These are phyloP conservation scores for Phenacoccus solenopsis DNA, from an alignment of 1,140 invertebrate species.

Conservation along the genomic window DNA sequence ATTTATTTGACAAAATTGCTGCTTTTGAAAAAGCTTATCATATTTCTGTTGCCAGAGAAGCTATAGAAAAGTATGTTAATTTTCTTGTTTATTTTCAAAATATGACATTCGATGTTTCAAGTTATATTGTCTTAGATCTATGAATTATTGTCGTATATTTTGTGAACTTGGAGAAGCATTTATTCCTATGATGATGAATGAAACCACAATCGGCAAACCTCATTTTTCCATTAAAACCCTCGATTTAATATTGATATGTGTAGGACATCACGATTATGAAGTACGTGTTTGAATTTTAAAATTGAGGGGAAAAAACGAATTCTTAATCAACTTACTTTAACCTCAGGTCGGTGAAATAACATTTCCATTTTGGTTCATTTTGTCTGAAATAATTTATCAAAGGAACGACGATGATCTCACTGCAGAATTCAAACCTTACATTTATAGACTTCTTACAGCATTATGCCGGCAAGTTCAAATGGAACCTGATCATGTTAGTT, in stretches of 20 bases:
- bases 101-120: constrained; percentile 10
- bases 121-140: constrained; percentile 42
- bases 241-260: constrained; percentile 80
- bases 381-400: constrained; percentile 89
- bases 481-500: constrained; percentile 71
- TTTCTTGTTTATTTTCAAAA: neutral
- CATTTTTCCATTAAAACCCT: constrained; percentile 76
- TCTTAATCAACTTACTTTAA: too few relatives aligned
- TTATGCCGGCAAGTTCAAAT: constrained; percentile 79
- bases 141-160: constrained; percentile 90
- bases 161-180: constrained; percentile 88
- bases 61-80: neutral
- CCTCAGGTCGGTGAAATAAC: constrained; percentile 88
- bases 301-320: too few relatives aligned
- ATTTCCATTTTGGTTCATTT: constrained; percentile 91
- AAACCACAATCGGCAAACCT: constrained; percentile 36
- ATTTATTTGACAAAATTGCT: constrained; percentile 69
- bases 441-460: constrained; percentile 73
- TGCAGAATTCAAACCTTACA: constrained; percentile 71
- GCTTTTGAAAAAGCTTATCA: constrained; percentile 77
- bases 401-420: constrained; percentile 67
- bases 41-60: constrained; percentile 76
- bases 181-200: constrained; percentile 64
- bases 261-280: constrained; percentile 94
- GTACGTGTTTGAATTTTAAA: constrained; percentile 42